Evolutionary conservation across 2,797 vertebrate genomes (phyloP), one percentile per base, ranked within the genome.

Genomic region (Poeciliopsis gracilis): DNA sequence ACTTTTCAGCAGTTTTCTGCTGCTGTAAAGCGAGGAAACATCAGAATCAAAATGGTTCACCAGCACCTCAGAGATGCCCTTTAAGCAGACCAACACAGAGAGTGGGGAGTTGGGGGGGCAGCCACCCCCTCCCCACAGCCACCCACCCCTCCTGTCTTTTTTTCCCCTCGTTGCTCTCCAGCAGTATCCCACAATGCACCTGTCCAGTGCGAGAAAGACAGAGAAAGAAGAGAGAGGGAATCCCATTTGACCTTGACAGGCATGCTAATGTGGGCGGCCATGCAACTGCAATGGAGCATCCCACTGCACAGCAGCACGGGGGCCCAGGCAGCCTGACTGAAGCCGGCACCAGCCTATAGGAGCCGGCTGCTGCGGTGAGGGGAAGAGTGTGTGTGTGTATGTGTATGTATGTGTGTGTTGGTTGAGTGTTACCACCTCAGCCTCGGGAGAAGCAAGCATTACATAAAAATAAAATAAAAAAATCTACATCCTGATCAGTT

Each of bases 171-270:
- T 79, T 89, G 95, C 97, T 96, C 92, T 95, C 96, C 96, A 86
- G 87, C 90, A 85, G 87, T 91, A 92, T 94, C 93, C 94, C 94
- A 95, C 93, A 94, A 95, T 95, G 94, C 93, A 94, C 93, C 91
- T 94, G 91, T 81, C 82, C 77, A 46, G 87, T 84, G 86, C 74
- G 77, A 90, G 87, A 84, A 91, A 89, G 82, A 79, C 69, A 82
- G 87, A 86, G 90, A 93, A 91, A 94, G 91, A 92, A 81, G 87
- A 86, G 91, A 93, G 92, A 94, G 91, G 93, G 93, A 94, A 94
- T 94, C 91, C 92, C 93, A 93, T 95, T 95, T 95, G 94, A 95
- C 94, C 94, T 95, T 95, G 94, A 95, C 93, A 93, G 91, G 90
- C 92, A 92, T 93, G 94, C 94, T 95, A 93, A 95, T 95, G 92